A percentile compares a stretch with the other conserved stretches of the same genome.
Evolutionary conservation across 1,140 invertebrate species (phyloP).

Genomic region (Eupristina koningsbergeri): DNA sequence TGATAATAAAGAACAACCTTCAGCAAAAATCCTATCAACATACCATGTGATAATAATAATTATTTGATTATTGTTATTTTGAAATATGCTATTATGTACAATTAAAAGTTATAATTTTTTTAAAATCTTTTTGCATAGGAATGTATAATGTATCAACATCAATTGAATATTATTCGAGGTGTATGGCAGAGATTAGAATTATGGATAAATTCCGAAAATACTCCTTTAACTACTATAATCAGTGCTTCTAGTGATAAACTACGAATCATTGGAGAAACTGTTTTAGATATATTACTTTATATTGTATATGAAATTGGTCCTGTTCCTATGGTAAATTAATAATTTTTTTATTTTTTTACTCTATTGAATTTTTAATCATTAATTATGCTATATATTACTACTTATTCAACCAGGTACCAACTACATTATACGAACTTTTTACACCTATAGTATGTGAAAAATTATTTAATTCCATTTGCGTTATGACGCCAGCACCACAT

Average conservation of each 20-base stretch:
- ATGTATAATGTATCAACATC: constrained; percentile 85
- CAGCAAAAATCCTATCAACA: constrained; percentile 81
- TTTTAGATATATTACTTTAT: constrained; percentile 85
- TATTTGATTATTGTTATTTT: constrained; percentile 36
- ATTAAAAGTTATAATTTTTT: not conserved
- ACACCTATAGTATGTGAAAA: constrained; percentile 78
- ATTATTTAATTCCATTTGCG: constrained; percentile 80
- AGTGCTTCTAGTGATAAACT: constrained; percentile 84
- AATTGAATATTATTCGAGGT: constrained; percentile 83
- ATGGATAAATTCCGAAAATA: constrained; percentile 65
- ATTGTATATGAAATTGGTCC: constrained; percentile 77
- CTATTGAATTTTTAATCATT: constrained; percentile 56
- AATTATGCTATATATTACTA: not conserved
- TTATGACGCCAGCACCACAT: constrained; percentile 75
- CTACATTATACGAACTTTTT: constrained; percentile 74
- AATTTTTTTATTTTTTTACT: no score
- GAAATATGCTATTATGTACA: not conserved
- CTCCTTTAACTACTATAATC: constrained; percentile 73
- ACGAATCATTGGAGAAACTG: constrained; percentile 83
- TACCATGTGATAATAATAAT: constrained; percentile 78
- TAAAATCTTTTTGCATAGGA: constrained; percentile 71
- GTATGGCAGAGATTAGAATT: constrained; percentile 82
- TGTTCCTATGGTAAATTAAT: constrained; percentile 67
- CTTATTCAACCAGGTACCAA: constrained; percentile 65
- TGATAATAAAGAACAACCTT: constrained; percentile 77